phyloP scores from a whole-genome alignment of 2,797 vertebrate species.

The Lagocephalus sceleratus region DNA sequence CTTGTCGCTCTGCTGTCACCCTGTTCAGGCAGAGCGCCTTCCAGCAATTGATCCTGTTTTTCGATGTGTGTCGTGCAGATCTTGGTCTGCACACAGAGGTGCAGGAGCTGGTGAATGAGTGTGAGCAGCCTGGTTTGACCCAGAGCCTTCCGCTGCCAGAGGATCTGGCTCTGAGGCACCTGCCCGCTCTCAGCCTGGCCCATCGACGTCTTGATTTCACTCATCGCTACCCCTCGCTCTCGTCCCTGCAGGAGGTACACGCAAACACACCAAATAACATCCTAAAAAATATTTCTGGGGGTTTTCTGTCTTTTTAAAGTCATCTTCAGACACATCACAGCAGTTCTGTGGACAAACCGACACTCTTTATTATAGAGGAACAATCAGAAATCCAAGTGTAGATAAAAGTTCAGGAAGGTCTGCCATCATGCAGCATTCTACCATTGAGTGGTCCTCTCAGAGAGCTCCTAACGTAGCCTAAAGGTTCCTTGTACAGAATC shows the following conservation, averaged over 20 bases:
- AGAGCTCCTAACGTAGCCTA: no score
- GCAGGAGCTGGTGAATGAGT: slow-evolving; percentile 74
- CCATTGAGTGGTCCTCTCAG: no score
- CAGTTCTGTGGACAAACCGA: no score
- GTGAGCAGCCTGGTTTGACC: slow-evolving; percentile 82
- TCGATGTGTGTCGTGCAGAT: slow-evolving; percentile 50
- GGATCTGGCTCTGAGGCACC: slow-evolving; percentile 86
- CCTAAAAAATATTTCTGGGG: not conserved
- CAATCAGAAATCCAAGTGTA: no score
- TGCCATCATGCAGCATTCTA: no score
- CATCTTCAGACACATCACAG: no score
- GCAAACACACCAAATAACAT: not conserved
- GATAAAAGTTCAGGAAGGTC: no score
- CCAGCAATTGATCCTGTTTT: not conserved
- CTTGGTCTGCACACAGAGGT: slow-evolving; percentile 80
- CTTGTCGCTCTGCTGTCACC: not conserved
- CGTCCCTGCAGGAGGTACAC: slow-evolving; percentile 85
- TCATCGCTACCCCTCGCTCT: slow-evolving; percentile 76
- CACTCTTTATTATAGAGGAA: no score
- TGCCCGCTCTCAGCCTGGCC: slow-evolving; percentile 84
- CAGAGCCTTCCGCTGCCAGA: slow-evolving; percentile 87
- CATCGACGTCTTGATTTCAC: slow-evolving; percentile 86
- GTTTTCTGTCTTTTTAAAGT: not conserved
- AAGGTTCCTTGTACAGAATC: no score
- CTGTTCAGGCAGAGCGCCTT: no score